Evolutionary conservation across 2,888 invertebrate species (phyloP).

Genomic region (Phyto melanocephala): DNA sequence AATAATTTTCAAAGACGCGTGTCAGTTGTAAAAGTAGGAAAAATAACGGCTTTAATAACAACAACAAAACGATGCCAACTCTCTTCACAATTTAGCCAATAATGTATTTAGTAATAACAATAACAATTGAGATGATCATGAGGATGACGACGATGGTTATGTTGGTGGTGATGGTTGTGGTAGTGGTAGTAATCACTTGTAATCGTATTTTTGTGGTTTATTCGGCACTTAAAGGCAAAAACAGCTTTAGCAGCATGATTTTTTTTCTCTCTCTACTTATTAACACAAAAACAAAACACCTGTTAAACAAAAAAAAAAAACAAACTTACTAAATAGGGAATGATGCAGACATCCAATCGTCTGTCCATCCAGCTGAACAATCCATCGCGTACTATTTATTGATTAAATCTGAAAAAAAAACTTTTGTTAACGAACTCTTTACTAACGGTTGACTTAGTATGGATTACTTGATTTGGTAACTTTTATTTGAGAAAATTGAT

Average conservation of each 20-base stretch:
- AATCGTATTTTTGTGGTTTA: constrained; percentile 46
- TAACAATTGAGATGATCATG: constrained; percentile 4
- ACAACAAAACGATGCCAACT: background rate
- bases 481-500: constrained; percentile 48
- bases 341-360: constrained; percentile 19
- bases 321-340: constrained; percentile 27
- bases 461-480: too few species aligned
- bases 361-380: constrained; percentile 5
- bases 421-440: background rate
- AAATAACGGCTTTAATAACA: constrained; percentile 17
- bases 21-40: constrained; percentile 31
- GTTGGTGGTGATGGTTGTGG: too few species aligned
- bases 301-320: constrained; percentile 30
- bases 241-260: background rate
- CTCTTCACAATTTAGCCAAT: constrained; percentile 36
- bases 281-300: constrained; percentile 43
- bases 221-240: constrained; percentile 56
- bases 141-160: too few species aligned
- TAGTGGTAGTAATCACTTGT: constrained; percentile 39
- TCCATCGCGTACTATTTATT: constrained; percentile 26
- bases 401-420: constrained; percentile 30
- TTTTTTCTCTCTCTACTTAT: too few species aligned
- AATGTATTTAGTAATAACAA: constrained; percentile 29
- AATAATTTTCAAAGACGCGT: constrained; percentile 59
- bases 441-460: too few species aligned